These are phyloP conservation scores for Nyctereutes procyonoides DNA, from an alignment of 2,113 vertebrate species.

Conservation along the genomic window DNA sequence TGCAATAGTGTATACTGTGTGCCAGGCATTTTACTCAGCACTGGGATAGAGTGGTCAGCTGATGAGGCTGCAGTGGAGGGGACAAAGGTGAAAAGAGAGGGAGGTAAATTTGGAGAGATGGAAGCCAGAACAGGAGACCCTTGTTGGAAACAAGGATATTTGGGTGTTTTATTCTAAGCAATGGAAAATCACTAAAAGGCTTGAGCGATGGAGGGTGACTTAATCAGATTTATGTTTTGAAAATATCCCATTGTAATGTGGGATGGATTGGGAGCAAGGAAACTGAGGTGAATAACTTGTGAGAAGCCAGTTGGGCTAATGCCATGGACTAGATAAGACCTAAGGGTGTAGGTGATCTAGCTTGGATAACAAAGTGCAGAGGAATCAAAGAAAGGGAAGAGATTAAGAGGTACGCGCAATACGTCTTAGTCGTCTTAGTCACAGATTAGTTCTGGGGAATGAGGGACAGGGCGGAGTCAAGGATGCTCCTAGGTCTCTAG, in stretches of 20 bases:
- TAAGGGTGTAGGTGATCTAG: neutral
- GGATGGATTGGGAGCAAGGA: neutral
- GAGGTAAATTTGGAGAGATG: neutral
- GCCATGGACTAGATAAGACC: neutral
- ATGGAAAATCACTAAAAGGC: neutral
- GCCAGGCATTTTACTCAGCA: neutral
- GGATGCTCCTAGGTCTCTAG: neutral
- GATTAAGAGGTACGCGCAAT: neutral
- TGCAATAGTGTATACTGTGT: neutral
- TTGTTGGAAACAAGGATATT: neutral
- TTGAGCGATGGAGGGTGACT: neutral
- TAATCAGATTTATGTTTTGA: constrained; percentile 18
- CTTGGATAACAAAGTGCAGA: neutral
- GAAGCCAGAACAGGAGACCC: neutral
- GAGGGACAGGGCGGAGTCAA: neutral
- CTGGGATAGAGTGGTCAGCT: neutral
- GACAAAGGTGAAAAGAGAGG: neutral
- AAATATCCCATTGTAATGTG: neutral
- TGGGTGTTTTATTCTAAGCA: neutral
- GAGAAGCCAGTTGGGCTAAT: neutral
- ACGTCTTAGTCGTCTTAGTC: neutral
- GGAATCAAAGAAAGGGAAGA: neutral
- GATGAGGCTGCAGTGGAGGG: neutral
- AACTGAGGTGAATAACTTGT: neutral
- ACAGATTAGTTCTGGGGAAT: neutral